phyloP scores from a whole-genome alignment of 2,797 vertebrate species.

The Heterohyrax brucei region DNA sequence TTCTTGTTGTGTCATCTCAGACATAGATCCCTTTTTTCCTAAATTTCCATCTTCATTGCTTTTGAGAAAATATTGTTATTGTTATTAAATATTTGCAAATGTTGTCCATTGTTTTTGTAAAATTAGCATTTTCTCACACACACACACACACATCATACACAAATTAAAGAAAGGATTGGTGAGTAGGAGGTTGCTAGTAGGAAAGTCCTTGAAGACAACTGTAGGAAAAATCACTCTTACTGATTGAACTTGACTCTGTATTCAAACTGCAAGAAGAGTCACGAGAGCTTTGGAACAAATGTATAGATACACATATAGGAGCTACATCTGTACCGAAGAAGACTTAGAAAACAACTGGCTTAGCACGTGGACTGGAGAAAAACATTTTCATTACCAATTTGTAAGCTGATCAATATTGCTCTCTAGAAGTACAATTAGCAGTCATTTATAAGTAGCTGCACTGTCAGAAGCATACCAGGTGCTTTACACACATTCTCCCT shows the following conservation, averaged over 20 bases:
- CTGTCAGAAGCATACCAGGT: background rate
- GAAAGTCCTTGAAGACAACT: background rate
- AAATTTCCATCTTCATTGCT: background rate
- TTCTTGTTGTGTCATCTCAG: background rate
- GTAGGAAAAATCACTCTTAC: background rate
- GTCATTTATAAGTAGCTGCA: background rate
- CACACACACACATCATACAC: too few relatives aligned
- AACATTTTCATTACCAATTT: background rate
- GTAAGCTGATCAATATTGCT: background rate
- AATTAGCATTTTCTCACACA: background rate
- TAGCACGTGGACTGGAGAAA: background rate
- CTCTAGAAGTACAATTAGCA: background rate
- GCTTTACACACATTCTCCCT: background rate
- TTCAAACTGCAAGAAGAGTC: background rate
- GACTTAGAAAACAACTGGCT: background rate
- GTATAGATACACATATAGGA: too few relatives aligned
- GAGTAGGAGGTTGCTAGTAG: background rate
- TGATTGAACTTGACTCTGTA: background rate
- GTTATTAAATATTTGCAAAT: constrained; percentile 23
- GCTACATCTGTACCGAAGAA: background rate
- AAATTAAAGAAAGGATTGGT: background rate
- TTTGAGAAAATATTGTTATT: background rate
- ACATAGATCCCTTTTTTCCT: background rate
- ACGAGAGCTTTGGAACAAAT: background rate
- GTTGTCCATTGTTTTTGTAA: background rate